Base-by-base conservation (phyloP, 2,113 vertebrate genomes). In the Emydura subglobosa region DNA sequence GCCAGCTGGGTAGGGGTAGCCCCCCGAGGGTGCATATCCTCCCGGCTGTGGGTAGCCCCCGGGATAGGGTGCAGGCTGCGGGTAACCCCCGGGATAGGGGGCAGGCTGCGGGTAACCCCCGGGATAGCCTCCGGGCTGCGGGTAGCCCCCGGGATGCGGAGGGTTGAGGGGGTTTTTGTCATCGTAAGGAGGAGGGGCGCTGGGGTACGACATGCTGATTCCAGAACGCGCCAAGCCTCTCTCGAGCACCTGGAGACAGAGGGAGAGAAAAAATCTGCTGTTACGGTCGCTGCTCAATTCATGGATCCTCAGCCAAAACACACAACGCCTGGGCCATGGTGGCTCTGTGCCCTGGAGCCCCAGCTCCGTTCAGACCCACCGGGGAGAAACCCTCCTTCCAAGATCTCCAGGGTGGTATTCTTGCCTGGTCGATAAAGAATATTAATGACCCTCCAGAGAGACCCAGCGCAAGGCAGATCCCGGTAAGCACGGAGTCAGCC, bases 171-270 rank as follows among this genome's bases (percentile, higher is more conserved):
- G 97, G 81, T 98, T 98, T 31, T 90, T 97, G 83, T 99, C 99
- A 4, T 99, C 98, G 0, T 99, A 99, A 1, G 97, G 94, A 0
- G 99, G 99, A 0, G 99, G 99, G 42, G 98, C 99, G 8, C 96
- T 98, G 94, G 99, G 99, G 55, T 97, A 98, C 2, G 99, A 99
- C 99, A 99, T 99, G 94, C 86, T 4, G 5, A 4, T 51, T 94
- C 93, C 61, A 2, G 19, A 86, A 79, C 10, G 85, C 16, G 96
- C 92, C 79, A 65, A 80, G 86, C 0, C 86, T 96, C 91, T 88
- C 44, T 3, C 51, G 1, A 72, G 44, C 59, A 97, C 97, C 98
- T 98, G 93, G 16, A 98, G 82, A 27, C 14, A 39, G n/a, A 91
- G 39, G 97, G 2, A 86, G 39, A 94, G 68, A 85, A 90, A 3